Base-by-base conservation (phyloP, 2,113 vertebrate species). In the Nestor notabilis region DNA sequence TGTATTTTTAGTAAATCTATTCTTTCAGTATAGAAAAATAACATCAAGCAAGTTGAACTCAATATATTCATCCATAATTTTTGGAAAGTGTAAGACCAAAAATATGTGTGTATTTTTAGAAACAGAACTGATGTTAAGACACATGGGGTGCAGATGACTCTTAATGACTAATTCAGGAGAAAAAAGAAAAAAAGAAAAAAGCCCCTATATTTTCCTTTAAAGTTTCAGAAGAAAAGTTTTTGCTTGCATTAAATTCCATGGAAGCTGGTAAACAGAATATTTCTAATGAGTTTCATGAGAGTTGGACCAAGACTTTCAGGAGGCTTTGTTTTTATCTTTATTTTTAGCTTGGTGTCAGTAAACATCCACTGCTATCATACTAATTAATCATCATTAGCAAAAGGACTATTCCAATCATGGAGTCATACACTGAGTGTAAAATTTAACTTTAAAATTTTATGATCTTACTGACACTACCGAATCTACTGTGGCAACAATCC, bases 371-470 rank as follows among this genome's bases (percentile, higher is more conserved):
- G 21, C 37, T 88, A 39, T 41, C 53, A 49, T 18, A 47, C 5
- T 63, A 80, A 86, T 65, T 83, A 31, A 69, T 83, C 79, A 80
- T 55, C 3, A 4, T 80, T 76, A 90, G 2, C 21, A 83, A 77
- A 68, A 69, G 5, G 13, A 61, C 24, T 66, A 63, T 77, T 83
- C 46, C 8, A 52, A 35, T 61, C 61, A 47, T 27, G 18, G 12
- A 7, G 5, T 70, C 41, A 65, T 17, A 50, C 5, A 70, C 6
- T 6, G 9, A 61, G 37, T 8, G 23, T 70, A 93, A 90, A 77
- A 69, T 77, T 80, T 83, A 56, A 63, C 14, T 64, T 52, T 80
- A 83, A 88, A 69, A n/a, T 95, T 64, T 80, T 81, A 41, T 70
- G 46, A 49, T 83, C 21, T 83, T 88, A 77, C 79, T 92, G 85